Percentiles rank a stretch among this genome's conserved stretches.
Evolutionary conservation across 1,140 invertebrate species (phyloP).

Genomic region (Trichomalopsis sarcophagae): DNA sequence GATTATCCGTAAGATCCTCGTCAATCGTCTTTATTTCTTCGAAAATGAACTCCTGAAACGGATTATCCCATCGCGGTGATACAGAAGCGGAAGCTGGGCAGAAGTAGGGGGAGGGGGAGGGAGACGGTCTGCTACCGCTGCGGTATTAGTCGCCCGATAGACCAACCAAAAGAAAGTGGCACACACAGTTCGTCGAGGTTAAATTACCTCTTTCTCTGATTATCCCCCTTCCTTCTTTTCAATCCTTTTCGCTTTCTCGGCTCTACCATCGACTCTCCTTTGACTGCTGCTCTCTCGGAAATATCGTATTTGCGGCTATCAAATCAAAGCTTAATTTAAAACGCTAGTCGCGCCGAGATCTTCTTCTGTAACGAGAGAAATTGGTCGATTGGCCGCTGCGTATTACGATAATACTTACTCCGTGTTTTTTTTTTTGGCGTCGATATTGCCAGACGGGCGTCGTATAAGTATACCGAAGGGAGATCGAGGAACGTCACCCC

Average conservation of each 20-base stretch:
- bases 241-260: background rate
- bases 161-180: slow-evolving; percentile 54
- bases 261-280: background rate
- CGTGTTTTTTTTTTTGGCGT: background rate
- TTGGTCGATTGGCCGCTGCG: background rate
- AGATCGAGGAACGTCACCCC: slow-evolving; percentile 11
- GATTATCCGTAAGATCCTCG: slow-evolving; percentile 51
- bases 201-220: slow-evolving; percentile 58
- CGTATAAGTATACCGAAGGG: slow-evolving; percentile 2
- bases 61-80: slow-evolving; percentile 59
- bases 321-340: background rate
- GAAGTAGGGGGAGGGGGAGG: background rate
- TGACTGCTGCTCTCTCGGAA: background rate
- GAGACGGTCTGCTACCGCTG: background rate
- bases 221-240: background rate
- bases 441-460: background rate
- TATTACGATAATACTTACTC: background rate
- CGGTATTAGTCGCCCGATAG: slow-evolving; percentile 61
- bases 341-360: background rate
- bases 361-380: background rate
- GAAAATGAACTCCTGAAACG: slow-evolving; percentile 61
- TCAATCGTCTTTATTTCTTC: slow-evolving; percentile 50
- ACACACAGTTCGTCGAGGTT: slow-evolving; percentile 51
- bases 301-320: background rate
- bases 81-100: slow-evolving; percentile 44